These are phyloP conservation scores for Limenitis camilla DNA, from an alignment of 2,888 invertebrate genomes.

Conservation along the genomic window DNA sequence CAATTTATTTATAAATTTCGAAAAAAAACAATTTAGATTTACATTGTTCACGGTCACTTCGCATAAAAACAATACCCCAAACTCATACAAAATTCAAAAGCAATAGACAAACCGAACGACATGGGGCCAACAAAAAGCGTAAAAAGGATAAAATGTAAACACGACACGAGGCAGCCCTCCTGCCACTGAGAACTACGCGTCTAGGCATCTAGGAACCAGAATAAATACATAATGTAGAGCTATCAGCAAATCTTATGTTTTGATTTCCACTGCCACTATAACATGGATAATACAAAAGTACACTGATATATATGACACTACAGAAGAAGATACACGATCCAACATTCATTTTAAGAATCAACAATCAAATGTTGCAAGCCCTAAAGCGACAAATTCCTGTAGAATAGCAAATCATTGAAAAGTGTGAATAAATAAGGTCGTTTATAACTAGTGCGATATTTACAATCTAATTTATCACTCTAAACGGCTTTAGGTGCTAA, in stretches of 20 bases:
- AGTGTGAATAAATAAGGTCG: too few relatives aligned
- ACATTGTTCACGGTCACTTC: too few relatives aligned
- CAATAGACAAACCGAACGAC: background rate
- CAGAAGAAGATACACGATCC: too few relatives aligned
- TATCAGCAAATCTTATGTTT: conserved; percentile 14
- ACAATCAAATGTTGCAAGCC: too few relatives aligned
- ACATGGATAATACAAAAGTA: too few relatives aligned
- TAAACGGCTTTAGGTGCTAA: too few relatives aligned
- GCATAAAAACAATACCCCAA: background rate
- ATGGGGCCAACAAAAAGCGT: background rate
- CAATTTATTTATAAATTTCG: background rate
- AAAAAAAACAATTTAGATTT: background rate
- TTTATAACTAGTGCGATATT: too few relatives aligned
- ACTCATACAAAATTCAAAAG: background rate
- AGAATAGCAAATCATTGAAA: too few relatives aligned
- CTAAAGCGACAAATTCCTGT: too few relatives aligned
- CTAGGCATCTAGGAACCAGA: conserved; percentile 13
- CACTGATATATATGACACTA: too few relatives aligned
- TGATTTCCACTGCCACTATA: conserved; percentile 11
- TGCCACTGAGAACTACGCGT: background rate
- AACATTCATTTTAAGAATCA: too few relatives aligned
- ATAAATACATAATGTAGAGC: conserved; percentile 19
- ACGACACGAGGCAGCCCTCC: conserved; percentile 1
- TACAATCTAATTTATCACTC: too few relatives aligned
- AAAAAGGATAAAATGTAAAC: background rate